Evolutionary conservation across 2,797 vertebrate genomes (phyloP), one percentile per base, ranked within the genome.

Genomic region (Cyclura pinguis): DNA sequence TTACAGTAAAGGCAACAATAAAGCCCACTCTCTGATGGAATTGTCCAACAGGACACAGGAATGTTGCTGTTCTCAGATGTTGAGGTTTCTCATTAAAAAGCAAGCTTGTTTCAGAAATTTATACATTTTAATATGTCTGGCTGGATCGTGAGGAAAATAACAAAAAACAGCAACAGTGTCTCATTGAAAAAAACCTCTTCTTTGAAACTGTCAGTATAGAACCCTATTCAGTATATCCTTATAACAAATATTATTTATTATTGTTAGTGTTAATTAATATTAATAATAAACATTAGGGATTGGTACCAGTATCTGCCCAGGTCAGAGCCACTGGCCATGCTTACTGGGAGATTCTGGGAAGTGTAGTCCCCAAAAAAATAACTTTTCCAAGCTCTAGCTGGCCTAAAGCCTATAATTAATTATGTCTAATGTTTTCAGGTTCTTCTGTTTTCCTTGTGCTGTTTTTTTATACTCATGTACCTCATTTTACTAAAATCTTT

Each of bases 21-120:
- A 89, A 67, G 90, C 93, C 3, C 72, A 72, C 94, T 95, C 94
- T 96, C 92, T 95, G 93, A 93, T 93, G 80, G 91, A 93, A 92
- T 93, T 95, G 95, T 95, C 92, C 93, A 88, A 92, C 91, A 92
- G 89, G 57, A 80, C 92, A 96, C 95, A 96, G 93, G 96, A 95
- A 95, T 90, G 89, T 84, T 93, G 91, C 94, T 96, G 91, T 97
- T 96, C 93, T 95, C 88, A 93, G 88, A 64, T 90, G 91, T 81
- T 92, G 91, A 57, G 32, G 92, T 92, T 93, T 93, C 93, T 89
- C 94, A 95, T 95, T 93, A 94, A 96, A 96, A 94, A 87, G 80
- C 91, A 92, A 93, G 87, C 95, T 96, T 94, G 92, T 95, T 96
- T 83, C 89, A 93, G 92, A 96, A 95, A 85, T 93, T 91, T 96